phyloP scores from a whole-genome alignment of 2,888 invertebrate species.

The Yponomeuta plumbellus region DNA sequence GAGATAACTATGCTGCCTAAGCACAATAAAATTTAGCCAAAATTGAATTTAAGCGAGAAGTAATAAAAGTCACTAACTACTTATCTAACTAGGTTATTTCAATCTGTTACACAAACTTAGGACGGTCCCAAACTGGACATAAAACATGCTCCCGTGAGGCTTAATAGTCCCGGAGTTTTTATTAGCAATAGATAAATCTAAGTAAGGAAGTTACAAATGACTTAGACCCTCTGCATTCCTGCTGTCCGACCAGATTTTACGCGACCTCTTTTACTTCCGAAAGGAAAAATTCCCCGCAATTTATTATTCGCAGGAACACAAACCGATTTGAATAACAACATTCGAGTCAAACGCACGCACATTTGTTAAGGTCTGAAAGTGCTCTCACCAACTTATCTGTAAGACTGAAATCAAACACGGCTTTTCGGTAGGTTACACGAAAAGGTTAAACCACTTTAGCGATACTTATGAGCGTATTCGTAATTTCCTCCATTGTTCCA shows the following conservation, averaged over 20 bases:
- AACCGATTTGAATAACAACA: constrained; percentile 9
- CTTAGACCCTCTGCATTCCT: background rate
- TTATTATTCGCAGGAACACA: constrained; percentile 5
- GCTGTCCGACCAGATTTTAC: constrained; percentile 10
- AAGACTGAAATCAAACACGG: background rate
- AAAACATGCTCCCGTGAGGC: background rate
- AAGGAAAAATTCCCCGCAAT: background rate
- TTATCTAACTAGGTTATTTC: background rate
- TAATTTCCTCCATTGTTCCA: too few relatives aligned
- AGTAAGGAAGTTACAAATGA: constrained; percentile 10
- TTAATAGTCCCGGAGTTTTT: constrained; percentile 7
- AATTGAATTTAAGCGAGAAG: too few relatives aligned
- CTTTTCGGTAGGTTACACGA: too few relatives aligned
- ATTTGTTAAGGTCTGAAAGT: background rate
- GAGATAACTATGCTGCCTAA: too few relatives aligned
- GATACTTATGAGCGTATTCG: too few relatives aligned
- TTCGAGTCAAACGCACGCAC: background rate
- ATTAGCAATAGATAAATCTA: constrained; percentile 12
- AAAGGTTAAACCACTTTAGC: too few relatives aligned
- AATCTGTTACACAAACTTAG: background rate
- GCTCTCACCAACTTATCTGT: background rate
- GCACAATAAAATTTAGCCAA: too few relatives aligned
- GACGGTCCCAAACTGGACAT: background rate
- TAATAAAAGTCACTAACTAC: background rate
- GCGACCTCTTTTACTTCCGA: constrained; percentile 1